phyloP scores from a whole-genome alignment of 2,888 invertebrate species.

The Coleophora flavipennella region DNA sequence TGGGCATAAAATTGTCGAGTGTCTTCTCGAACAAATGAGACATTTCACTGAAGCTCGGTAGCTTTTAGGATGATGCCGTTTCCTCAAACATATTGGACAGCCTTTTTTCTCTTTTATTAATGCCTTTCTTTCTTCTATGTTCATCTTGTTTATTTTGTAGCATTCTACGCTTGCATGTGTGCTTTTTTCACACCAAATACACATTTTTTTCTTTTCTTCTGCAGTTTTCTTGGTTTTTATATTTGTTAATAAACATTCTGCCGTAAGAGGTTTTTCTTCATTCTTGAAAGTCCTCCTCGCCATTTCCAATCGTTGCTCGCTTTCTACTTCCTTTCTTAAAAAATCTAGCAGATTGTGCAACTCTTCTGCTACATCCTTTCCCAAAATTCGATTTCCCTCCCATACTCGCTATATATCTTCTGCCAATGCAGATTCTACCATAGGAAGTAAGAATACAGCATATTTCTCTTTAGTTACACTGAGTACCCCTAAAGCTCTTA shows the following conservation, averaged over 20 bases:
- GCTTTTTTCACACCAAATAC: no score
- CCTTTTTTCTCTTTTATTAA: no score
- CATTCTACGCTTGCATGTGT: no score
- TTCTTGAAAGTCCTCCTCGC: background rate
- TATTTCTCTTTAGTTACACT: constrained; percentile 7
- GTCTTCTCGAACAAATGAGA: no score
- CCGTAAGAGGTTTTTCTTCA: background rate
- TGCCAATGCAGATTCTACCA: constrained; percentile 10
- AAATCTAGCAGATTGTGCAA: constrained; percentile 2
- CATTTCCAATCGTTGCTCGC: constrained; percentile 1
- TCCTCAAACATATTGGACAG: no score
- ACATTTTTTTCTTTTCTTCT: no score
- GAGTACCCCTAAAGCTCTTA: constrained; percentile 1
- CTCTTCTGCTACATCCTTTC: background rate
- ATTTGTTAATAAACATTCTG: background rate
- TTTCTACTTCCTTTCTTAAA: constrained; percentile 7
- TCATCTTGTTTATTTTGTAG: no score
- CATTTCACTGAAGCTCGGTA: no score
- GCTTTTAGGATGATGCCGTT: no score
- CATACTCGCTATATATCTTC: constrained; percentile 5
- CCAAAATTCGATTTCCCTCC: constrained; percentile 2
- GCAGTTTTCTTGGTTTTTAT: background rate
- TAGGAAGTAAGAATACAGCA: constrained; percentile 9
- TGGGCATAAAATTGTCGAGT: no score
- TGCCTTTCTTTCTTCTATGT: no score